Base-by-base conservation (phyloP, 2,797 vertebrate species). In the Rhinoraja longicauda region DNA sequence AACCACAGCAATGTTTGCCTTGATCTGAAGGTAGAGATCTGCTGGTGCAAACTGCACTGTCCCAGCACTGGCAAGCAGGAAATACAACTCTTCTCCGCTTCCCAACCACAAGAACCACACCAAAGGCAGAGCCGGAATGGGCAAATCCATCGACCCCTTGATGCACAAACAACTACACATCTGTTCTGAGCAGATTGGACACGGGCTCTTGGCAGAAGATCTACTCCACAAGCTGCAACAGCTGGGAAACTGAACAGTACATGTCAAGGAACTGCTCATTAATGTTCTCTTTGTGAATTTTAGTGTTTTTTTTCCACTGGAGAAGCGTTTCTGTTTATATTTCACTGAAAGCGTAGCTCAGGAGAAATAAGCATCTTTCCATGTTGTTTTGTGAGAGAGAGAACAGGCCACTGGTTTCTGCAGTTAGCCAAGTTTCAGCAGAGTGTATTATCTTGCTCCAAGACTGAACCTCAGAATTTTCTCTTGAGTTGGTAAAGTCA, bases 121-220 rank as follows among this genome's bases (percentile, higher is more conserved):
- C 67, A 75, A 92, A 92, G 70, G 39, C 90, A 57, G 10, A 92
- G 72, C 90, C 70, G 70, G 90, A 92, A 92, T 26, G 67, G 90
- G 70, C 36, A 91, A 39, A 91, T 70, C 90, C 32, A 91, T 70
- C 39, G 67, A 92, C 90, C 72, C 67, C 90, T 92, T 32, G 21
- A n/a, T 17, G 90, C 70, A 75, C 45, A 86, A 92, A 92, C 90
- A 92, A 92, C 39, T 29, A 36, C 70, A 91, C 90, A 91, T 91
- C 90, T 91, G 90, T 92, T 92, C 67, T n/a, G 90, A 75, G 90
- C 72, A 92, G 39, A 92, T 92, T 53, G 72, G 90, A 92, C 90
- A 92, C 45, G 84, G 90, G 39, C 24, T 75, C 67, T 75, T 92
- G 90, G 90, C 90, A 75, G 70, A 92, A 29, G 32, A 75, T 15